These are phyloP conservation scores for Telmatherina bonti DNA, from an alignment of 2,797 vertebrate species.

Conservation along the genomic window DNA sequence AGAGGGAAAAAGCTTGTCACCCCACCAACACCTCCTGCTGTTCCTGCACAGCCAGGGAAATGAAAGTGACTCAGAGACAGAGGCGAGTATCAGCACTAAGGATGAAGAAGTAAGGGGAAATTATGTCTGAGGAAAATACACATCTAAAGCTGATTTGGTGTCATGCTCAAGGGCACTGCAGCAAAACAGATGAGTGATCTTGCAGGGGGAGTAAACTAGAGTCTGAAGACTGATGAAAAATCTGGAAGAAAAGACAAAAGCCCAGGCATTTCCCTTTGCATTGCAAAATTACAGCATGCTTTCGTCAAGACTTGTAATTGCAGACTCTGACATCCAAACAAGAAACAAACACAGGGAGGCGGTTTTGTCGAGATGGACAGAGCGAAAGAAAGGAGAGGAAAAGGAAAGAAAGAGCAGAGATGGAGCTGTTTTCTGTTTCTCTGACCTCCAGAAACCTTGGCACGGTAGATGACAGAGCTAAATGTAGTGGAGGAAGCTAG, in stretches of 20 bases:
- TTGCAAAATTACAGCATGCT: slow-evolving; percentile 55
- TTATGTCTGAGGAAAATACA: slow-evolving; percentile 1
- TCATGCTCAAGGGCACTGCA: slow-evolving; percentile 41
- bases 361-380: slow-evolving; percentile 43
- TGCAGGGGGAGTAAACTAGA: background rate
- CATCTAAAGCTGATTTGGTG: slow-evolving; percentile 22
- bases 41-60: slow-evolving; percentile 46
- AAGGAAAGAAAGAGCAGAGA: slow-evolving; percentile 22
- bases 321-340: slow-evolving; percentile 58
- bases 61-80: slow-evolving; percentile 33
- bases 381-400: background rate
- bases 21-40: slow-evolving; percentile 46
- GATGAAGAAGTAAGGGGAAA: slow-evolving; percentile 11
- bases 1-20: slow-evolving; percentile 16
- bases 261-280: slow-evolving; percentile 30
- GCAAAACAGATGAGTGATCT: slow-evolving; percentile 19
- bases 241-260: slow-evolving; percentile 32
- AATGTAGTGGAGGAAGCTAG: slow-evolving; percentile 63
- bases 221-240: slow-evolving; percentile 6
- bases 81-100: slow-evolving; percentile 6
- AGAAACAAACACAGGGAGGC: slow-evolving; percentile 48
- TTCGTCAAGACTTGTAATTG: slow-evolving; percentile 55
- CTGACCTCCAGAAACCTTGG: slow-evolving; percentile 66
- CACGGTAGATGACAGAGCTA: slow-evolving; percentile 61
- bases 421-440: slow-evolving; percentile 49